phyloP scores from a whole-genome alignment of 1,140 invertebrate genomes.

The Dendroctonus ponderosae region DNA sequence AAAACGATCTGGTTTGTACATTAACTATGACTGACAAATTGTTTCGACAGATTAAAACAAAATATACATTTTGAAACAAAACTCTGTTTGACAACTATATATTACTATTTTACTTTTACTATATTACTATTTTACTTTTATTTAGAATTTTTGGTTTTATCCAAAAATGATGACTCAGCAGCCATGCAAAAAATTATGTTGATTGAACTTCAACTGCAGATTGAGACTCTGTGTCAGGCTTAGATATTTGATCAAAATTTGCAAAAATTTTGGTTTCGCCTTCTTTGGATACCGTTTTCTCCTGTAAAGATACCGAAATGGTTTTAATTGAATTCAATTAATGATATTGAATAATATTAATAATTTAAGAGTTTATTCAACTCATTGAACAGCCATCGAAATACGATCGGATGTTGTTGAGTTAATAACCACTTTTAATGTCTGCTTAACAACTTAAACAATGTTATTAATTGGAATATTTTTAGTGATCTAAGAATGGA shows the following conservation, averaged over 20 bases:
- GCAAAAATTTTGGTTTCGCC: conserved; percentile 47
- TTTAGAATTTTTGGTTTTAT: conserved; percentile 1
- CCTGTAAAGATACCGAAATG: conserved; percentile 50
- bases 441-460: too few species aligned
- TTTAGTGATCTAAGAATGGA: too few species aligned
- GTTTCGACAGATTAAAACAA: conserved; percentile 15
- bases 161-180: conserved; percentile 20
- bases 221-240: conserved; percentile 39
- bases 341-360: too few species aligned
- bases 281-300: conserved; percentile 44
- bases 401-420: too few species aligned
- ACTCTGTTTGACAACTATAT: background rate
- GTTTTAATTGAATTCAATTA: conserved; percentile 12
- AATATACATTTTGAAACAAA: conserved; percentile 9
- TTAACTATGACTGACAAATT: conserved; percentile 4
- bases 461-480: too few species aligned
- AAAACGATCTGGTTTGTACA: conserved; percentile 3
- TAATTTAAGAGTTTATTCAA: background rate
- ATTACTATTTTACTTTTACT: conserved; percentile 6
- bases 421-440: too few species aligned
- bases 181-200: conserved; percentile 23
- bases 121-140: conserved; percentile 7
- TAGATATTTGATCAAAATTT: conserved; percentile 40
- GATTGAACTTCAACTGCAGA: conserved; percentile 41
- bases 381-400: background rate